Conservation (phyloP, 2,113 vertebrate genomes). For the Hemicordylus capensis region DNA sequence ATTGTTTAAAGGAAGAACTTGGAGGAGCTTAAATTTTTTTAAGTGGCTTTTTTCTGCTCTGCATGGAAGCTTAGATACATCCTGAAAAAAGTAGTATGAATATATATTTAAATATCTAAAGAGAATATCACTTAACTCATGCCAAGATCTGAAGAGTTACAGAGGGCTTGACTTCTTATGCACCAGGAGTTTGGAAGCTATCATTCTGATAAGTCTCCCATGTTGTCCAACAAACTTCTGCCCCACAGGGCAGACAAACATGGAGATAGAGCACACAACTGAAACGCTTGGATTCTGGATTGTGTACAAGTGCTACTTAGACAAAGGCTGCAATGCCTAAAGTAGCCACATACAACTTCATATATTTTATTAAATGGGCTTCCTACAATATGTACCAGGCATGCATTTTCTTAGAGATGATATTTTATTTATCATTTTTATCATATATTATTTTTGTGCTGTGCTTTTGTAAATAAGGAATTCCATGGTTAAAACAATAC, state of each 20-base stretch:
- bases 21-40: not conserved
- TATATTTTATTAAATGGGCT: not conserved
- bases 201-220: not conserved
- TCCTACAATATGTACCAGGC: not conserved
- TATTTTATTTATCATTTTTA: no score
- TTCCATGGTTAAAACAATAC: not conserved
- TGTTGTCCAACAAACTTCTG: not conserved
- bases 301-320: not conserved
- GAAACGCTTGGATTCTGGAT: not conserved
- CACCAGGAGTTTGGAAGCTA: no score
- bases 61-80: not conserved
- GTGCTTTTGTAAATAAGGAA: not conserved
- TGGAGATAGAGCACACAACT: no score
- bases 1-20: no score
- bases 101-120: not conserved
- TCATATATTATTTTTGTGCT: no score
- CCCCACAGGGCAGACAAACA: no score
- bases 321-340: no score
- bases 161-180: not conserved
- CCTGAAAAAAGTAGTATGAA: not conserved
- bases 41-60: not conserved
- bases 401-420: not conserved
- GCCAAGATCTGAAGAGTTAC: not conserved
- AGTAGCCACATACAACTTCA: not conserved
- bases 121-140: not conserved